A percentile compares a stretch with the other conserved stretches of the same genome.
These are phyloP conservation scores for Uropsilus gracilis DNA, from an alignment of 2,113 vertebrate genomes.

Conservation along the genomic window DNA sequence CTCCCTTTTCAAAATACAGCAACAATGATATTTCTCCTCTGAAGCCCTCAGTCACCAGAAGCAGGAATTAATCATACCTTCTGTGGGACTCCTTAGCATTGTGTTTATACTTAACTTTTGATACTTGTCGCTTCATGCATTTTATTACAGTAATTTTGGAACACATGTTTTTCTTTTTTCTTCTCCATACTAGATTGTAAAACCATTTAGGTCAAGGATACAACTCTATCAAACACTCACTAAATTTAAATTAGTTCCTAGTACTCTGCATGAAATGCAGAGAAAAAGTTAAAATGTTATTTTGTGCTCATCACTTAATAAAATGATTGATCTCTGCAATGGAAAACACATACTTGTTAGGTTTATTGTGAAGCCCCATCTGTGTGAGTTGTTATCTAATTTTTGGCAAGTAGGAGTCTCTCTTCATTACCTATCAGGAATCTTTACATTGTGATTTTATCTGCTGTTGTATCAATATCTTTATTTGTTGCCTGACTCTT, in stretches of 20 bases:
- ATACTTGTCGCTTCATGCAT: constrained; percentile 26
- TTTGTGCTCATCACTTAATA: no score
- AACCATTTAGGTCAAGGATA: constrained; percentile 46
- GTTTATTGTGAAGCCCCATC: neutral
- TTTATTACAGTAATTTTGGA: constrained; percentile 47
- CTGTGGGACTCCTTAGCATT: neutral
- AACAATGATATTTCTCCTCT: neutral
- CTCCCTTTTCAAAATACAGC: constrained; percentile 2
- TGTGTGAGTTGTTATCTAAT: neutral
- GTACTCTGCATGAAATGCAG: neutral
- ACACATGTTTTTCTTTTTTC: constrained; percentile 22
- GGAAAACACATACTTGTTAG: neutral
- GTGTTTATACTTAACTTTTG: constrained; percentile 49
- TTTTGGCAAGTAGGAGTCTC: neutral
- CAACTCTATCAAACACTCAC: constrained; percentile 3
- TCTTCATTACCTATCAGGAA: neutral
- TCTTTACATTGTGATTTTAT: neutral
- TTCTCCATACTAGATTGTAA: neutral
- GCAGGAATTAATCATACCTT: constrained; percentile 27
- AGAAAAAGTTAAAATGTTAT: neutral
- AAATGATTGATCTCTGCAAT: no score
- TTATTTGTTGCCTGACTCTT: neutral
- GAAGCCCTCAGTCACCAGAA: neutral
- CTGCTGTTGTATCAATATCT: neutral
- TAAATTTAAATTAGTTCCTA: constrained; percentile 53